phyloP scores from a whole-genome alignment of 2,797 vertebrate species.

The Taeniopygia guttata region DNA sequence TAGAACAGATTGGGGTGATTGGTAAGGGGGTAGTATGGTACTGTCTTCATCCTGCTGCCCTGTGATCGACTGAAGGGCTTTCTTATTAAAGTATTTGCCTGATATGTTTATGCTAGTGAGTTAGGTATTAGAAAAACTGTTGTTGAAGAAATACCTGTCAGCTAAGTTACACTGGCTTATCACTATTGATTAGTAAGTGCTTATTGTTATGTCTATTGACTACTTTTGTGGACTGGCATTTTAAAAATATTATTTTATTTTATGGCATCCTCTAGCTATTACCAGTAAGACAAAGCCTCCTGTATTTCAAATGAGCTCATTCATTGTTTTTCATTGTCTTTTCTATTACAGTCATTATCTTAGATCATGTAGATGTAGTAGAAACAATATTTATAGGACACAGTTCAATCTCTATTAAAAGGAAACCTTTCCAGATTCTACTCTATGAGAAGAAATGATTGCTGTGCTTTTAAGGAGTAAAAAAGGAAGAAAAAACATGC shows the following conservation, averaged over 20 bases:
- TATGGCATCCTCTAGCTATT: neutral
- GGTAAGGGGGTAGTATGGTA: neutral
- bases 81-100: neutral
- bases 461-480: neutral
- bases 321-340: constrained; percentile 20
- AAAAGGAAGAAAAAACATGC: neutral
- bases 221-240: neutral
- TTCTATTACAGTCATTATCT: neutral
- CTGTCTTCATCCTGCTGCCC: neutral
- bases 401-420: neutral
- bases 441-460: neutral
- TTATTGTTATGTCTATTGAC: constrained; percentile 32
- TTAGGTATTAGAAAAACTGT: neutral
- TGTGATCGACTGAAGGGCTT: neutral
- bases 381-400: neutral
- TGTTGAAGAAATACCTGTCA: neutral
- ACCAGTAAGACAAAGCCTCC: neutral
- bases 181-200: constrained; percentile 41
- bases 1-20: neutral
- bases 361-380: neutral
- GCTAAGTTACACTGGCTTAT: constrained; percentile 9
- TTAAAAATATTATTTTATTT: constrained; percentile 35
- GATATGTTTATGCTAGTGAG: neutral
- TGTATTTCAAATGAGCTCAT: neutral
- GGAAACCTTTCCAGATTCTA: neutral